phyloP scores from a whole-genome alignment of 2,888 invertebrate species.

The Dasysyrphus tricinctus region DNA sequence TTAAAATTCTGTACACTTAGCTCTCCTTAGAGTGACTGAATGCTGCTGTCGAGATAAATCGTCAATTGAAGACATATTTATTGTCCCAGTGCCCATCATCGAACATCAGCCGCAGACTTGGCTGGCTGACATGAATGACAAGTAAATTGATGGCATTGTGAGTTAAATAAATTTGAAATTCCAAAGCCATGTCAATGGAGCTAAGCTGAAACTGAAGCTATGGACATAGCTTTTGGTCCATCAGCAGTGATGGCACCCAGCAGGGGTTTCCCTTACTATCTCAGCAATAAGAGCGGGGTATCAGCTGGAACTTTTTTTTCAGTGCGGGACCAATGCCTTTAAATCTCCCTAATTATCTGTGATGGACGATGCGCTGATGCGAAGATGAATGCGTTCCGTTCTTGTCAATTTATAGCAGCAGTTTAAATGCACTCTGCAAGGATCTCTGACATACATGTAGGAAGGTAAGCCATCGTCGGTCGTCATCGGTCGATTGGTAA shows the following conservation, averaged over 20 bases:
- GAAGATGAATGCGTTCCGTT: slow-evolving; percentile 70
- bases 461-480: neutral
- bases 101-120: slow-evolving; percentile 51
- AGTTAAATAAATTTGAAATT: slow-evolving; percentile 70
- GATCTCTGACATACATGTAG: slow-evolving; percentile 20
- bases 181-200: slow-evolving; percentile 43
- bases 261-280: slow-evolving; percentile 18
- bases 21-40: slow-evolving; percentile 7
- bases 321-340: slow-evolving; percentile 45
- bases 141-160: slow-evolving; percentile 70
- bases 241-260: neutral
- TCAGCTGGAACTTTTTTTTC: slow-evolving; percentile 40
- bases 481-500: slow-evolving; percentile 12
- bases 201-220: neutral
- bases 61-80: slow-evolving; percentile 67
- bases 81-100: slow-evolving; percentile 65
- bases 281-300: neutral
- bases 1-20: slow-evolving; percentile 45
- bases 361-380: slow-evolving; percentile 66
- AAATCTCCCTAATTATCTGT: slow-evolving; percentile 70
- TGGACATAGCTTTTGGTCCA: slow-evolving; percentile 44
- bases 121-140: slow-evolving; percentile 64
- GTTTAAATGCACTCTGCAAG: slow-evolving; percentile 42
- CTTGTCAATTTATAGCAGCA: slow-evolving; percentile 43
- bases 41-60: slow-evolving; percentile 48